Base-by-base conservation (phyloP, 2,888 invertebrate genomes). In the Heteromurus nitidus region DNA sequence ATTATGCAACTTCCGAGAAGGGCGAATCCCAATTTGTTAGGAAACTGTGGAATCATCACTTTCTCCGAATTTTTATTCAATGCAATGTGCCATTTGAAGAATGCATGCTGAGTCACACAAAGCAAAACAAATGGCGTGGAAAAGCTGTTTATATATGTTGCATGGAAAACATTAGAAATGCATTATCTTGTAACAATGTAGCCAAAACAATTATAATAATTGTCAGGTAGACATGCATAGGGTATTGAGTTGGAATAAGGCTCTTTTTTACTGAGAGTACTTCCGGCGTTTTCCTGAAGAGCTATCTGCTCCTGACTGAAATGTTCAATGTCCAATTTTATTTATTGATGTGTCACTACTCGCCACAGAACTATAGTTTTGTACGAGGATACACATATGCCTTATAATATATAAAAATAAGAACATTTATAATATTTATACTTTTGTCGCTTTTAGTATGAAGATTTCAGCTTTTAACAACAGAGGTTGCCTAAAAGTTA, bases 171-270 rank as follows among this genome's bases (percentile, higher is more conserved):
- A 44, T 9, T n/a, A 44, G 44, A 18, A 1, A 11, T 31, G 36
- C 31, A 60, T 31, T 44, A n/a, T 44, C 2, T n/a, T 13, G 16
- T 1, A 44, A 9, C 3, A 16, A 50, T 50, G n/a, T 9, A 50
- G 9, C 50, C n/a, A 55, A 69, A 36, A 69, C 69, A 55, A 69
- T 69, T 55, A 69, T 44, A 11, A 69, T 69, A 69, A 69, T 69
- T 69, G 69, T 36, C 69, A 69, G 69, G 69, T 55, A 55, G 26
- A 26, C n/a, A n/a, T n/a, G n/a, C n/a, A n/a, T n/a, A n/a, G n/a
- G n/a, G n/a, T n/a, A n/a, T n/a, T n/a, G n/a, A n/a, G n/a, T n/a
- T n/a, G n/a, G n/a, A n/a, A n/a, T n/a, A n/a, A n/a, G n/a, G n/a
- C n/a, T n/a, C n/a, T n/a, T n/a, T n/a, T n/a, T n/a, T 36, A 36